phyloP scores from a whole-genome alignment of 2,797 vertebrate genomes.

The Gymnopithys bicolor region DNA sequence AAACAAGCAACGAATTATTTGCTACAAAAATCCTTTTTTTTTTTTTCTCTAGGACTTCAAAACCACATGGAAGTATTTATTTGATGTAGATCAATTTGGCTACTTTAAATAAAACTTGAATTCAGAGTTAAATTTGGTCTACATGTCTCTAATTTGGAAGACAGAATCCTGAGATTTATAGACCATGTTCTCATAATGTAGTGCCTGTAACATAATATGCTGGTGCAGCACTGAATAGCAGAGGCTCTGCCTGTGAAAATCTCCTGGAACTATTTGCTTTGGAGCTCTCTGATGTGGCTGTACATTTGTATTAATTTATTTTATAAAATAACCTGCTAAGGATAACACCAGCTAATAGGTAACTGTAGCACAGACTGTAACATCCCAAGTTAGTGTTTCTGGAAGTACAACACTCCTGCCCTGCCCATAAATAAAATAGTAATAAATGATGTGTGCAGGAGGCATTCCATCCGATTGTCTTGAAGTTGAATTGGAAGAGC shows the following conservation, averaged over 20 bases:
- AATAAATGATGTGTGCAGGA: neutral
- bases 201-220: neutral
- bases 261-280: neutral
- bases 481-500: neutral
- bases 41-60: neutral
- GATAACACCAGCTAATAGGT: neutral
- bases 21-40: neutral
- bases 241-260: neutral
- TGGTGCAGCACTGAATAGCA: rapidly evolving
- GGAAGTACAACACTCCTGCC: neutral
- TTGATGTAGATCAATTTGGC: neutral
- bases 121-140: neutral
- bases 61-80: neutral
- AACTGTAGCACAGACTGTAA: neutral
- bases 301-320: neutral
- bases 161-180: neutral
- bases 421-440: neutral
- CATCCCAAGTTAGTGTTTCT: rapidly evolving
- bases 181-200: neutral
- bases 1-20: neutral
- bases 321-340: neutral
- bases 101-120: neutral
- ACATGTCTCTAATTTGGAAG: neutral
- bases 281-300: neutral
- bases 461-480: neutral